Conservation (phyloP, 2,113 vertebrate species). For the Uria aalge region DNA sequence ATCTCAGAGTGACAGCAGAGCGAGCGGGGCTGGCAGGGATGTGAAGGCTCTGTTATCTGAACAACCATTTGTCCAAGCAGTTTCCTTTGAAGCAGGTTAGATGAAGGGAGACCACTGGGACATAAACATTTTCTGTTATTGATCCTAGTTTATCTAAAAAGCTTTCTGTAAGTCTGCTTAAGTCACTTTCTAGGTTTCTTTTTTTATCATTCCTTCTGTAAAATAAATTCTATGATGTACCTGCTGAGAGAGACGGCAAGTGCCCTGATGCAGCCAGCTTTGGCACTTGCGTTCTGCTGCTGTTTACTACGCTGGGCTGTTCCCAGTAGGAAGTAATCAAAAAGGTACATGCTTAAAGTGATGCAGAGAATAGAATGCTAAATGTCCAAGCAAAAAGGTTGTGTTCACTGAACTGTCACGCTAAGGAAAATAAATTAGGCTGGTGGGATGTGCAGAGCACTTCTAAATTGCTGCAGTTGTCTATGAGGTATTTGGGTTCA, state of each 20-base stretch:
- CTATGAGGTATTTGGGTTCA: background rate
- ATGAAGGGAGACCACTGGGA: background rate
- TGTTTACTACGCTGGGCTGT: background rate
- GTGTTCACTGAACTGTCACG: background rate
- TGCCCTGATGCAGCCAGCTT: background rate
- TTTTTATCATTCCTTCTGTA: background rate
- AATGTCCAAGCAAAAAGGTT: background rate
- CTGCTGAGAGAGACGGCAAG: background rate
- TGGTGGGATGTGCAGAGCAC: background rate
- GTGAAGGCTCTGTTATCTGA: background rate
- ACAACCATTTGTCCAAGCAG: background rate
- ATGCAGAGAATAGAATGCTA: background rate
- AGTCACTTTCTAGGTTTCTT: background rate
- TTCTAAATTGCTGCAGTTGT: background rate
- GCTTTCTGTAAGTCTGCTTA: background rate
- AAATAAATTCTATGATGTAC: background rate
- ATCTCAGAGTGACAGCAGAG: background rate
- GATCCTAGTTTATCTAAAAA: background rate
- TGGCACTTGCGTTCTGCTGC: background rate
- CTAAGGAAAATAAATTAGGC: background rate
- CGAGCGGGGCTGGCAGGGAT: fast-evolving
- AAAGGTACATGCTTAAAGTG: background rate
- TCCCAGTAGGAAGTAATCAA: background rate
- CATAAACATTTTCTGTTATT: background rate
- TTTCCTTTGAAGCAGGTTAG: background rate